A percentile compares a stretch with the other conserved stretches of the same genome.
Evolutionary conservation across 1,140 invertebrate species (phyloP).

Genomic region (Papilio xuthus): DNA sequence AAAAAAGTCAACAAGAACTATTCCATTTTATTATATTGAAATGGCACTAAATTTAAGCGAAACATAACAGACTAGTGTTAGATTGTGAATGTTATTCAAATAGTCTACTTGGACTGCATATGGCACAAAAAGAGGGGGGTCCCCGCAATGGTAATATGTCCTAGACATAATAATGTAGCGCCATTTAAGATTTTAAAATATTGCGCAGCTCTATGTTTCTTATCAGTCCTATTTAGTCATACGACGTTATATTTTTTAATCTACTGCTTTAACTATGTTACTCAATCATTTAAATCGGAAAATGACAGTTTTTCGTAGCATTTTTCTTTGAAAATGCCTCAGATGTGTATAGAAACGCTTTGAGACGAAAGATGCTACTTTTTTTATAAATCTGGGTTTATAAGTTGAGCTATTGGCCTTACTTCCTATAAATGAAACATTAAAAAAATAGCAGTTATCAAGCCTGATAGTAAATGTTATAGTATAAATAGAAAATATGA

Average conservation of each 20-base stretch:
- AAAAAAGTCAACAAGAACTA: conserved; percentile 14
- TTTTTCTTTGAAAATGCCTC: no score
- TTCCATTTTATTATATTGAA: conserved; percentile 17
- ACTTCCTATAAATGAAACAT: no score
- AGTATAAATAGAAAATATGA: neutral
- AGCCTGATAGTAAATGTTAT: neutral
- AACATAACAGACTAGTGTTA: conserved; percentile 4
- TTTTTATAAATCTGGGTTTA: no score
- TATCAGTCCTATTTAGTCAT: neutral
- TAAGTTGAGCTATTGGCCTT: no score
- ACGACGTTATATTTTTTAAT: neutral
- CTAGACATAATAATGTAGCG: conserved; percentile 11
- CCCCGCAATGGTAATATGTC: conserved; percentile 3
- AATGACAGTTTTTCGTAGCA: no score
- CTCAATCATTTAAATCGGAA: neutral
- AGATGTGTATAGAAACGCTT: no score
- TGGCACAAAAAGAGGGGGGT: neutral
- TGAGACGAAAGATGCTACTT: no score
- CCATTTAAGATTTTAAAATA: neutral
- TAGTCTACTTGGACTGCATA: neutral
- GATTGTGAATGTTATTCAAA: conserved; percentile 12
- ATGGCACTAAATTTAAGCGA: neutral
- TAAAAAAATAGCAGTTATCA: neutral
- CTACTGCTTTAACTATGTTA: neutral
- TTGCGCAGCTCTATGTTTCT: neutral